A percentile compares a stretch with the other conserved stretches of the same genome.
Conservation (phyloP, 2,113 vertebrate genomes). For the Tragelaphus imberbis region DNA sequence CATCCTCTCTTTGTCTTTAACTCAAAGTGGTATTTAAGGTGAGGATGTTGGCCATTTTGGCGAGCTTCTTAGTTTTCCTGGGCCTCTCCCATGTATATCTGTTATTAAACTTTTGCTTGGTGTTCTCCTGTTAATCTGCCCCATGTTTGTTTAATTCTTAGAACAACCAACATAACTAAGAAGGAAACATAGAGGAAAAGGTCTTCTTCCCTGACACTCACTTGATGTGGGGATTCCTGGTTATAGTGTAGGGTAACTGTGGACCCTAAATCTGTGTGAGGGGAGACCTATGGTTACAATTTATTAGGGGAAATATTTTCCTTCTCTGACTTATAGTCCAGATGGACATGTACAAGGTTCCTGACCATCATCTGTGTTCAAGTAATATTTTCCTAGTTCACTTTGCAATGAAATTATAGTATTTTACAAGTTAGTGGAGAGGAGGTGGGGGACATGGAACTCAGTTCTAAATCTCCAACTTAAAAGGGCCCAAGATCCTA, state of each 20-base stretch:
- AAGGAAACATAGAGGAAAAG: background rate
- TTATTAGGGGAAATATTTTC: background rate
- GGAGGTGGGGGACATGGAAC: background rate
- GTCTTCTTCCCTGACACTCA: background rate
- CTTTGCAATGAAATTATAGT: background rate
- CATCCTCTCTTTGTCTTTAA: background rate
- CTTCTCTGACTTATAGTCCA: background rate
- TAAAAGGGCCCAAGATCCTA: background rate
- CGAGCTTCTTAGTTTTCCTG: background rate
- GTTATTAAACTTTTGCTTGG: background rate
- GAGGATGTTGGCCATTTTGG: background rate
- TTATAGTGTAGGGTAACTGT: background rate
- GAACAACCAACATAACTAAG: background rate
- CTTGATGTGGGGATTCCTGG: background rate
- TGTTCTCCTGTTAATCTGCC: background rate
- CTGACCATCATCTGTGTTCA: background rate
- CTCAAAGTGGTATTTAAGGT: background rate
- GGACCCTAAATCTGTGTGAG: background rate
- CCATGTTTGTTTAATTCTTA: background rate
- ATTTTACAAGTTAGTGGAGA: background rate
- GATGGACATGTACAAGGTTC: background rate
- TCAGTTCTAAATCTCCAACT: background rate
- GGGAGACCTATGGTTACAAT: background rate
- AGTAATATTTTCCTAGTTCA: background rate
- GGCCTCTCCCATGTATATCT: background rate